Conservation (phyloP, 2,113 vertebrate species). For the Nycticryphes semicollaris region DNA sequence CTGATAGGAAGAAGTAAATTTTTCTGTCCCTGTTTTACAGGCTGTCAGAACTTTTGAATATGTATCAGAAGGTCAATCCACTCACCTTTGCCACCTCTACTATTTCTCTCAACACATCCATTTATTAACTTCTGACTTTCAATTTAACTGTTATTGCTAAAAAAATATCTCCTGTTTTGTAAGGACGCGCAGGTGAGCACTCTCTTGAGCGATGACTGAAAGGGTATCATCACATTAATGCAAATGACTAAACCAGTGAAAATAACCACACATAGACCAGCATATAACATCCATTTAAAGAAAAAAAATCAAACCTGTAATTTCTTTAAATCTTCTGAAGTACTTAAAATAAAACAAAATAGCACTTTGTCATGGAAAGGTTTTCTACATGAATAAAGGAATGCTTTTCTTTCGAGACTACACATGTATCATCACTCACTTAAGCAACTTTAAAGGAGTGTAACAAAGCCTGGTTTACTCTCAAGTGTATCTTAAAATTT, state of each 20-base stretch:
- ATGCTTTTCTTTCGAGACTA: not conserved
- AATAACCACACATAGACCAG: not conserved
- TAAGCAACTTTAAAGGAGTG: not conserved
- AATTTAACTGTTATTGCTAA: not conserved
- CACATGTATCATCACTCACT: not conserved
- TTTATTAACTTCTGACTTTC: not conserved
- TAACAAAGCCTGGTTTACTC: slow-evolving; percentile 7
- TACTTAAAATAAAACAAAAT: not conserved
- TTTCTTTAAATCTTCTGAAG: not conserved
- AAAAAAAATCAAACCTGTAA: not conserved
- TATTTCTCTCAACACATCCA: not conserved
- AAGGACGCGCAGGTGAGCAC: not conserved
- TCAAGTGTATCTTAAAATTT: not conserved
- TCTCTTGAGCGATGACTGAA: not conserved
- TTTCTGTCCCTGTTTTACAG: not conserved
- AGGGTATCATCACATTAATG: not conserved
- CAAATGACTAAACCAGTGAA: not conserved
- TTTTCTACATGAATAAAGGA: not conserved
- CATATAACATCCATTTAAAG: not conserved
- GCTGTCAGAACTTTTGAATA: not conserved
- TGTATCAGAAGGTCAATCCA: not conserved
- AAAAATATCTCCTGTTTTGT: not conserved
- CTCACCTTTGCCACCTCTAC: not conserved
- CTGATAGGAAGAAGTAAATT: not conserved
- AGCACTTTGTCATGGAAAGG: not conserved